Evolutionary conservation across 1,140 invertebrate species (phyloP).

Genomic region (Brachionus angularis): DNA sequence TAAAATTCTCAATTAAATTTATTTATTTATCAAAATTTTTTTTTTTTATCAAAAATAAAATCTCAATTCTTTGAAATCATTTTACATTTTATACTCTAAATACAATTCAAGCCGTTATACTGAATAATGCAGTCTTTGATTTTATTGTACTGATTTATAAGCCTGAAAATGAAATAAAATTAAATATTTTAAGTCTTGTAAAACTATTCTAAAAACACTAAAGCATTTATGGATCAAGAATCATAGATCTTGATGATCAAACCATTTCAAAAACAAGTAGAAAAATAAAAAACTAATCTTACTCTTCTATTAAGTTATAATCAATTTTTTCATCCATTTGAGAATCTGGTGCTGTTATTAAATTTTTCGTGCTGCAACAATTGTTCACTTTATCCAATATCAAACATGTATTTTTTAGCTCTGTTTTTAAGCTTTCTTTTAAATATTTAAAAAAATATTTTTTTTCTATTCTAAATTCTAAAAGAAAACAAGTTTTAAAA

Average conservation of each 20-base stretch:
- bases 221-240: too few relatives aligned
- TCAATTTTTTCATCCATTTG: neutral
- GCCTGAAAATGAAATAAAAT: neutral
- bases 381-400: constrained; percentile 4
- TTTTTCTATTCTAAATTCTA: too few relatives aligned
- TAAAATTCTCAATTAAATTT: too few relatives aligned
- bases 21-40: too few relatives aligned
- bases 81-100: neutral
- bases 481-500: neutral
- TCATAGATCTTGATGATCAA: too few relatives aligned
- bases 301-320: constrained; percentile 7
- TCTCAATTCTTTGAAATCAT: neutral
- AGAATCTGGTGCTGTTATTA: neutral
- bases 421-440: constrained; percentile 8
- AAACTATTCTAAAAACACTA: too few relatives aligned
- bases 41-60: too few relatives aligned
- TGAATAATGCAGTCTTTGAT: constrained; percentile 12
- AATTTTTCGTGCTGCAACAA: neutral
- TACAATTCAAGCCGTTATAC: constrained; percentile 5
- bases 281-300: neutral
- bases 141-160: constrained; percentile 16
- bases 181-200: too few relatives aligned
- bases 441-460: neutral
- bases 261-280: too few relatives aligned
- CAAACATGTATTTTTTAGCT: constrained; percentile 16